phyloP scores from a whole-genome alignment of 2,888 invertebrate species.

The Pomacea canaliculata region DNA sequence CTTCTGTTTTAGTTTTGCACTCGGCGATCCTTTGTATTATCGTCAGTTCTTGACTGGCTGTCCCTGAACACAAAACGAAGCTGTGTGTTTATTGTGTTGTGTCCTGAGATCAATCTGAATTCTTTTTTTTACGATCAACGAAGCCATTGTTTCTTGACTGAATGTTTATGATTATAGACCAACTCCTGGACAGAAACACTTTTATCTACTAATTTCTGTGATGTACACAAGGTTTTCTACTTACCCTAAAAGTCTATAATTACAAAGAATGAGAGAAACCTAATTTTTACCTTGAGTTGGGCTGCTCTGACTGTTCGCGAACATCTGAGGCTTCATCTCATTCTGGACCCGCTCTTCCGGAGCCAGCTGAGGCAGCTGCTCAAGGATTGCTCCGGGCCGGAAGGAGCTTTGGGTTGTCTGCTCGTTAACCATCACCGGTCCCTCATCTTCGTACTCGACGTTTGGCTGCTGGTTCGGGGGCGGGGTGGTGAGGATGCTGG shows the following conservation, averaged over 20 bases:
- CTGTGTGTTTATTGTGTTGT: not conserved
- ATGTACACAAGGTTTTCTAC: too few species aligned
- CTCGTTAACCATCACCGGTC: not conserved
- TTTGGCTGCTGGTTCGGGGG: not conserved
- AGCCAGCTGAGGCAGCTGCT: not conserved
- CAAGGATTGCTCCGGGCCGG: not conserved
- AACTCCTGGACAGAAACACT: too few species aligned
- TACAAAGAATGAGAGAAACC: too few species aligned
- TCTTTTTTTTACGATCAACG: too few species aligned
- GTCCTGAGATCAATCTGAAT: not conserved
- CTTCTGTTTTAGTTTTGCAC: conserved; percentile 5
- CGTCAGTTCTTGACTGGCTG: not conserved
- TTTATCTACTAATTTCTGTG: too few species aligned
- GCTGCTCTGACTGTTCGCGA: too few species aligned
- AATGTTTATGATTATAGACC: too few species aligned
- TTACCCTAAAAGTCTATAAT: too few species aligned
- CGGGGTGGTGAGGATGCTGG: not conserved
- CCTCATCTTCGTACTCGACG: not conserved
- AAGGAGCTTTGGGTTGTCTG: not conserved
- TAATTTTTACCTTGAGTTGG: too few species aligned
- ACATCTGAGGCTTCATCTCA: too few species aligned
- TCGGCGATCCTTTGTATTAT: not conserved
- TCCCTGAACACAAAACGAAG: not conserved
- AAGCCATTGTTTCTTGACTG: too few species aligned
- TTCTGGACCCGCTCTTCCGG: too few species aligned